These are phyloP conservation scores for Ophonus ardosiacus DNA, from an alignment of 2,888 invertebrate genomes.

Conservation along the genomic window DNA sequence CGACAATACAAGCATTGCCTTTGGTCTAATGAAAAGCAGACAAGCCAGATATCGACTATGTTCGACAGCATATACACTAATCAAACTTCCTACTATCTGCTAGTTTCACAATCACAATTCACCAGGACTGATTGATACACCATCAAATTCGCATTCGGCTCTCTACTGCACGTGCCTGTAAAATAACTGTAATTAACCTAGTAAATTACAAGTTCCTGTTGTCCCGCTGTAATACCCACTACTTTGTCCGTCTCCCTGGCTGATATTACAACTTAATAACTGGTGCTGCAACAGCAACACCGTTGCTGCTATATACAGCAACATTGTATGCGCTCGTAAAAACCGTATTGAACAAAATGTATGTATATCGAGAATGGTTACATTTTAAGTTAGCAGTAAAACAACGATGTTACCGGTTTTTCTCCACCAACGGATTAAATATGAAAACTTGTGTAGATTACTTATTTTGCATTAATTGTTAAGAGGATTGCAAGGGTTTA, in stretches of 20 bases:
- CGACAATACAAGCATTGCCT: no score
- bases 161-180: background rate
- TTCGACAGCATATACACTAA: background rate
- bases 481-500: constrained; percentile 14
- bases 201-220: constrained; percentile 18
- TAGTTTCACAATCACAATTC: background rate
- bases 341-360: constrained; percentile 11
- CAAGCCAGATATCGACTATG: background rate
- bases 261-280: constrained; percentile 28
- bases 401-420: background rate
- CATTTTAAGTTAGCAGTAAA: constrained; percentile 19
- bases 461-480: background rate
- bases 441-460: constrained; percentile 12
- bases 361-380: background rate
- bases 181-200: constrained; percentile 18
- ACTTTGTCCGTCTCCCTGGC: constrained; percentile 2
- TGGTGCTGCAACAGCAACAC: background rate
- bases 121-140: background rate
- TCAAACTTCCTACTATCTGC: background rate
- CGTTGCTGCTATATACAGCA: background rate
- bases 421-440: background rate
- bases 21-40: no score
- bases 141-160: background rate
- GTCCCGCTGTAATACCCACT: background rate
- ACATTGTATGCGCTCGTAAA: constrained; percentile 26